Evolutionary conservation across 2,888 invertebrate genomes (phyloP).

Genomic region (Tolmerus cingulatus): DNA sequence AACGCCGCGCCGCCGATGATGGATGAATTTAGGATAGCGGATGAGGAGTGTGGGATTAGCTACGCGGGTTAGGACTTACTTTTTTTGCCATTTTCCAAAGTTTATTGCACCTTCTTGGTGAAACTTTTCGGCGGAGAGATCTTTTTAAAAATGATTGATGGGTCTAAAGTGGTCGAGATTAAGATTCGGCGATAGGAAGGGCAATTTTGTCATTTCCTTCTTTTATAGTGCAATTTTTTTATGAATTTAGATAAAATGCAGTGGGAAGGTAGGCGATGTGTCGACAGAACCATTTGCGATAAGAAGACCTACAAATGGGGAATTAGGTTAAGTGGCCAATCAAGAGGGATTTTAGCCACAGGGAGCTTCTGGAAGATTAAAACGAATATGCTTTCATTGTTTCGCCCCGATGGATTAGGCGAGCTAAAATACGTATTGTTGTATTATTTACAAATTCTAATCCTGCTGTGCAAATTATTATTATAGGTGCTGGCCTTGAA

Average conservation of each 20-base stretch:
- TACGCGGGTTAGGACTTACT: not conserved
- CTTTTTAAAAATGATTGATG: not conserved
- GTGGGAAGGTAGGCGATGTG: not conserved
- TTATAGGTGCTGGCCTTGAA: not conserved
- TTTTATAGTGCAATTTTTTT: not conserved
- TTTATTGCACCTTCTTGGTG: not conserved
- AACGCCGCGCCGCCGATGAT: not conserved
- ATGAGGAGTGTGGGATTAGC: not conserved
- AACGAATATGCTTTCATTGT: not conserved
- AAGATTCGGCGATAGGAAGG: not conserved
- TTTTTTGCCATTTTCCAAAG: not conserved
- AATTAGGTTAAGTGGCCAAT: not conserved
- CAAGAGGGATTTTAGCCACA: not conserved
- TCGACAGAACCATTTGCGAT: not conserved
- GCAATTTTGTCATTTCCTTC: not conserved
- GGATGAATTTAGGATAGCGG: not conserved
- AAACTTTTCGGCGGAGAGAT: not conserved
- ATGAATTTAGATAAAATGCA: not conserved
- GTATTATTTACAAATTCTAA: not conserved
- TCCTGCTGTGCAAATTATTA: not conserved
- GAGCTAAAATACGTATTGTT: not conserved
- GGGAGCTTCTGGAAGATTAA: not conserved
- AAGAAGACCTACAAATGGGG: not conserved
- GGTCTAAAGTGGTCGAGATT: not conserved
- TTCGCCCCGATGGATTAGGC: not conserved